These are phyloP conservation scores for Puntigrus tetrazona DNA, from an alignment of 2,113 vertebrate species.

Conservation along the genomic window DNA sequence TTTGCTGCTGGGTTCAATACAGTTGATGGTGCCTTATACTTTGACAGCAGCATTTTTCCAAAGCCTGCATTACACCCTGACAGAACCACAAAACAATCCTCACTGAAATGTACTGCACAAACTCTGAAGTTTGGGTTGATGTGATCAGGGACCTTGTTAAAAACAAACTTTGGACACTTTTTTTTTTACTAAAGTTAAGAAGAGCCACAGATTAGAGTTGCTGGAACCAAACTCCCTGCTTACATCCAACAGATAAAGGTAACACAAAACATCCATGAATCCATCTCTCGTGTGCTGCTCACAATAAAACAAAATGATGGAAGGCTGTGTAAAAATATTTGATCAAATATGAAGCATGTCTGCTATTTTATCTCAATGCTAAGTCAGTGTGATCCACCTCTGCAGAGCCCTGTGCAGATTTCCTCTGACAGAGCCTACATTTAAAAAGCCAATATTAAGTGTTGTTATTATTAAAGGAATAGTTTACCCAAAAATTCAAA, in stretches of 20 bases:
- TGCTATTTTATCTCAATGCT: not conserved
- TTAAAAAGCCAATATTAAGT: not conserved
- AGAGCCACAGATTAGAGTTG: not conserved
- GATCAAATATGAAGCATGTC: not conserved
- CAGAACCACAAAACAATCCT: not conserved
- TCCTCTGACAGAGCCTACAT: not conserved
- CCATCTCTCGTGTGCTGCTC: not conserved
- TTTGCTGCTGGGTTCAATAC: slow-evolving; percentile 5
- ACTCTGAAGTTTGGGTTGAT: not conserved
- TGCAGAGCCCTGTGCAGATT: not conserved
- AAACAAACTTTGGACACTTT: slow-evolving; percentile 9
- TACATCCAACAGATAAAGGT: not conserved
- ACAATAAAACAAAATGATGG: not conserved
- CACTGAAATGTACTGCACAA: not conserved
- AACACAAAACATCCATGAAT: not conserved
- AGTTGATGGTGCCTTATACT: not conserved
- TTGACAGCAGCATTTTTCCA: not conserved
- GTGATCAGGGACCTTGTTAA: slow-evolving; percentile 15
- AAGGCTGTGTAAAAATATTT: not conserved
- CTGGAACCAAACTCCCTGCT: slow-evolving; percentile 6
- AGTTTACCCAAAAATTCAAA: not conserved
- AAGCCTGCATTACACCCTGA: not conserved
- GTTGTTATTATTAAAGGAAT: not conserved
- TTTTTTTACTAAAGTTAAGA: not conserved
- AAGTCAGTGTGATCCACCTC: not conserved